Evolutionary conservation across 2,113 vertebrate species (phyloP), one percentile per base, ranked within the genome.

Genomic region (Chelonoidis abingdonii): DNA sequence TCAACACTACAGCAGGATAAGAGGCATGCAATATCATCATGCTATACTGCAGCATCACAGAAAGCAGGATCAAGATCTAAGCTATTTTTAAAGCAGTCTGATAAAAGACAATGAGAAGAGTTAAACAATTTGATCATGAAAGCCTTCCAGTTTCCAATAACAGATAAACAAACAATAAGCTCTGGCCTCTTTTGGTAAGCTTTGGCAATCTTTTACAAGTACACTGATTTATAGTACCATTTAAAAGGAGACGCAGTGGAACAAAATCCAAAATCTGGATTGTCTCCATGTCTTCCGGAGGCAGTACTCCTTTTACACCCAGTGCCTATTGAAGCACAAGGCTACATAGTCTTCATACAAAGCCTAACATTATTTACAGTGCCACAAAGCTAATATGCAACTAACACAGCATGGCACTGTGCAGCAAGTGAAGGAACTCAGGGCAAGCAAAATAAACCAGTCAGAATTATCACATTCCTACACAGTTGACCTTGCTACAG

Each of bases 341-440:
- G 92, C 84, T 86, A 35, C 80, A 83, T 84, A 59, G 88, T 95
- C 86, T 87, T 94, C 87, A 85, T 50, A 96, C 92, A 97, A 97
- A 97, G 94, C 62, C 84, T 75, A 59, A 92, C 10, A 76, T 78
- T 92, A 89, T 80, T 86, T 56, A 89, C 92, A 94, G 62, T 31
- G 88, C 84, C 80, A 91, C 93, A 94, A 92, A 91, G 89, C 89
- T 91, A 96, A 92, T 92, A 87, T 72, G 27, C 86, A 94, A 96
- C 86, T 84, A 89, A 88, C 91, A 88, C 94, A 91, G 93, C 93
- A 31, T 53, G 75, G 96, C 87, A 96, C 93, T 52, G 41, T 16
- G 50, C 92, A 95, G 62, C 44, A 90, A 94, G 87, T 1, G 47
- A 44, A 87, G 78, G 53, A 93, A 82, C 41, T 47, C 27, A 92